phyloP scores from a whole-genome alignment of 2,888 invertebrate species.

The Microplitis manilae region DNA sequence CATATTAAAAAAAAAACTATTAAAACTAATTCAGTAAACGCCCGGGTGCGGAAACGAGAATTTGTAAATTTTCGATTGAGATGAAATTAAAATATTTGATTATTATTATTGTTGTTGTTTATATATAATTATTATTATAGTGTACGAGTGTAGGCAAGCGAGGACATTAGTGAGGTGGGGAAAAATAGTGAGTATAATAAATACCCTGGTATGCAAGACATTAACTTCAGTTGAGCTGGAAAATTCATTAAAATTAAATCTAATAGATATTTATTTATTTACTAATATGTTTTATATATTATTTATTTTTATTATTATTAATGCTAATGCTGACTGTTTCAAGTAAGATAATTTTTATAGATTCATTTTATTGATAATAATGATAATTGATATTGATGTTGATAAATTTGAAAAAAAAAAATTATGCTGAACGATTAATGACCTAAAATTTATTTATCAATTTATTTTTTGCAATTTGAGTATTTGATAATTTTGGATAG shows the following conservation, averaged over 20 bases:
- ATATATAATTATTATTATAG: no score
- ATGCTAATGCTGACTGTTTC: neutral
- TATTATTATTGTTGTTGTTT: no score
- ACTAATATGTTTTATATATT: neutral
- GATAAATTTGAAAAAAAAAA: no score
- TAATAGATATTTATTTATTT: neutral
- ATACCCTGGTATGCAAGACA: neutral
- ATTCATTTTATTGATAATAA: no score
- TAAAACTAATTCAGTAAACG: no score
- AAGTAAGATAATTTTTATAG: neutral
- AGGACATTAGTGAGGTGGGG: neutral
- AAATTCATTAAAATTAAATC: neutral
- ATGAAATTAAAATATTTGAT: no score
- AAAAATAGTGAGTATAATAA: neutral
- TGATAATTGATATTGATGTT: no score
- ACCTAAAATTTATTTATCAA: no score
- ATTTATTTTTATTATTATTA: neutral
- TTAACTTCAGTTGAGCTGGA: neutral
- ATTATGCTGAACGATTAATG: no score
- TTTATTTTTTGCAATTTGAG: neutral
- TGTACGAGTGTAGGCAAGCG: neutral
- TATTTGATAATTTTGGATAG: neutral
- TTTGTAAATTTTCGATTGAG: no score
- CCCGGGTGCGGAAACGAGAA: neutral
- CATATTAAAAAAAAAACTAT: no score